These are phyloP conservation scores for Diplodus sargus DNA, from an alignment of 2,797 vertebrate species.

Conservation along the genomic window DNA sequence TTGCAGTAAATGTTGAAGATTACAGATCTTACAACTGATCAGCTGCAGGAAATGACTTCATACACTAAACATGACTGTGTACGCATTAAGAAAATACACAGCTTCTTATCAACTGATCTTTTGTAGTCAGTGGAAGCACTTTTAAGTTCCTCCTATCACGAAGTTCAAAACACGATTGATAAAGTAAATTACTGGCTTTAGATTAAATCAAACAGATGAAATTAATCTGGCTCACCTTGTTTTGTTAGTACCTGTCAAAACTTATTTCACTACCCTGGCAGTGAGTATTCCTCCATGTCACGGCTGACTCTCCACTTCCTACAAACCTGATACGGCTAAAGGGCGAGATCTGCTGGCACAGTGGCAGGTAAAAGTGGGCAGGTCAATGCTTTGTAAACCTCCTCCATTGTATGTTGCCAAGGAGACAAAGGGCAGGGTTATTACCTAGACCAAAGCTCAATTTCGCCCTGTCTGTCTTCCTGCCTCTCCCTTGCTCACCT, in stretches of 20 bases:
- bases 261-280: conserved; percentile 32
- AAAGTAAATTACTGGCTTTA: not conserved
- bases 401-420: conserved; percentile 74
- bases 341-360: conserved; percentile 47
- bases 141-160: not conserved
- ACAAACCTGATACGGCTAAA: conserved; percentile 33
- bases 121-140: conserved; percentile 5
- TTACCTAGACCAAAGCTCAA: conserved; percentile 62
- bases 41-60: conserved; percentile 3
- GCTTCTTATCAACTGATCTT: not conserved
- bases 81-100: not conserved
- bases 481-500: conserved; percentile 2
- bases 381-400: conserved; percentile 72
- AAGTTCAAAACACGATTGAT: conserved; percentile 1
- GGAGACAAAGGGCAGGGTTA: conserved; percentile 62
- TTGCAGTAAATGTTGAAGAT: not conserved
- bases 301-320: conserved; percentile 60
- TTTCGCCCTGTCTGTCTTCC: conserved; percentile 6
- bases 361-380: conserved; percentile 76
- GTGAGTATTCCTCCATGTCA: conserved; percentile 44
- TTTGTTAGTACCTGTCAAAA: conserved; percentile 46
- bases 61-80: not conserved
- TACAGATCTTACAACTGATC: not conserved
- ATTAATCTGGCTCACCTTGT: conserved; percentile 69
- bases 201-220: not conserved